Evolutionary conservation across 2,888 invertebrate species (phyloP).

Genomic region (Metacarcinus magister): DNA sequence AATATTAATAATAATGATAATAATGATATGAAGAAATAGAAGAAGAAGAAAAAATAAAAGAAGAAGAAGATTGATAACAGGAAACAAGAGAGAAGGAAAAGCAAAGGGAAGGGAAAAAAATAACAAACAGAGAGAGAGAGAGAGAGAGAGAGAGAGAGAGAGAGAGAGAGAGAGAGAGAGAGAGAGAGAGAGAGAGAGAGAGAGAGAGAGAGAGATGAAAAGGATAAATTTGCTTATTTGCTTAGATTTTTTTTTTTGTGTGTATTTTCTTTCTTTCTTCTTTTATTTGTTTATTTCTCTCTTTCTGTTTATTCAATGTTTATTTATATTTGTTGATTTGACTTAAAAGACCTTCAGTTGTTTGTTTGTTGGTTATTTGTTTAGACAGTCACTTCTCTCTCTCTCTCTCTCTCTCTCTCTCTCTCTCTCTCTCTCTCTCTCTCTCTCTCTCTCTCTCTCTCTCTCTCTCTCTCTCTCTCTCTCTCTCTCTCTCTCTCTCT

Average conservation of each 20-base stretch:
- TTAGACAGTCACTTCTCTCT: not conserved
- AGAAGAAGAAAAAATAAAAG: not conserved
- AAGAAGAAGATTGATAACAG: not conserved
- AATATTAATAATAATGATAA: no score
- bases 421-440: slow-evolving; percentile 1
- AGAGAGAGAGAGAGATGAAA: not conserved
- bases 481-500: not conserved
- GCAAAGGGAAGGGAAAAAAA: slow-evolving; percentile 83
- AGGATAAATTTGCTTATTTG: not conserved
- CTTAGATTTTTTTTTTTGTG: not conserved
- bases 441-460: not conserved
- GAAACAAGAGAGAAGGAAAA: not conserved
- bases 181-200: not conserved
- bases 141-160: slow-evolving; percentile 43
- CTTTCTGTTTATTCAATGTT: not conserved
- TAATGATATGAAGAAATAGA: not conserved
- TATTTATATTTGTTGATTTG: not conserved
- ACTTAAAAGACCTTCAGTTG: not conserved
- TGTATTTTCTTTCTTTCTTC: not conserved
- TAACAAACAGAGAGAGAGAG: slow-evolving; percentile 84
- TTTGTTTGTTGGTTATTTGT: not conserved
- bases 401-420: not conserved
- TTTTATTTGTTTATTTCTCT: not conserved
- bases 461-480: not conserved
- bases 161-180: slow-evolving; percentile 67